phyloP scores from a whole-genome alignment of 2,113 vertebrate genomes.

The Grallaria varia region DNA sequence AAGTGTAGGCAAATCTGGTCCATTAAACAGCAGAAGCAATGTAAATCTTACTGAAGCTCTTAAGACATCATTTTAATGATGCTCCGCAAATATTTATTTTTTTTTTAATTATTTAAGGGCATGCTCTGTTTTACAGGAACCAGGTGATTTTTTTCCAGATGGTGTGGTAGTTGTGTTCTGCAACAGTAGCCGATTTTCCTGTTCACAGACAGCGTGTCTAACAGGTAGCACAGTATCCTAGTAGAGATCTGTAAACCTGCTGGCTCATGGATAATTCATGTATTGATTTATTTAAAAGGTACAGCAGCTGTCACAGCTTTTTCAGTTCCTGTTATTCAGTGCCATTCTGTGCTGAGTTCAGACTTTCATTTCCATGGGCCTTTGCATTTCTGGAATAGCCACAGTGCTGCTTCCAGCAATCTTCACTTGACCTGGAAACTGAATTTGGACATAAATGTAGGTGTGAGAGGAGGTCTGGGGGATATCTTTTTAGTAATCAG shows the following conservation, averaged over 20 bases:
- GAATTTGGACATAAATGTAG: neutral
- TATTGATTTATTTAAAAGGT: slow-evolving; percentile 7
- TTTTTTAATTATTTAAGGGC: neutral
- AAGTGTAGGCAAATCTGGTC: neutral
- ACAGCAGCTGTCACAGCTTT: neutral
- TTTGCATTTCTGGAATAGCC: neutral
- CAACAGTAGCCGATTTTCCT: neutral
- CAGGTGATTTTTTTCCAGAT: neutral
- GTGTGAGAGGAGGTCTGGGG: neutral
- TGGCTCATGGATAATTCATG: neutral
- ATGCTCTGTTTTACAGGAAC: neutral
- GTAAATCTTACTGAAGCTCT: neutral
- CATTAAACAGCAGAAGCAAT: neutral
- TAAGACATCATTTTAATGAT: neutral
- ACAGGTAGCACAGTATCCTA: neutral
- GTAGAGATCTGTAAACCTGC: neutral
- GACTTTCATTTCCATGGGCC: neutral
- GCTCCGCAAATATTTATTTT: neutral
- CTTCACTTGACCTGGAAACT: neutral
- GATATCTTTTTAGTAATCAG: neutral
- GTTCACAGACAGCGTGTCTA: neutral
- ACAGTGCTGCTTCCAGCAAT: neutral
- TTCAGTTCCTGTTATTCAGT: neutral
- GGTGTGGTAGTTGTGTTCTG: neutral
- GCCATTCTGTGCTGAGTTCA: neutral